Evolutionary conservation across 2,888 invertebrate genomes (phyloP).

Genomic region (Reticulitermes lucifugus): DNA sequence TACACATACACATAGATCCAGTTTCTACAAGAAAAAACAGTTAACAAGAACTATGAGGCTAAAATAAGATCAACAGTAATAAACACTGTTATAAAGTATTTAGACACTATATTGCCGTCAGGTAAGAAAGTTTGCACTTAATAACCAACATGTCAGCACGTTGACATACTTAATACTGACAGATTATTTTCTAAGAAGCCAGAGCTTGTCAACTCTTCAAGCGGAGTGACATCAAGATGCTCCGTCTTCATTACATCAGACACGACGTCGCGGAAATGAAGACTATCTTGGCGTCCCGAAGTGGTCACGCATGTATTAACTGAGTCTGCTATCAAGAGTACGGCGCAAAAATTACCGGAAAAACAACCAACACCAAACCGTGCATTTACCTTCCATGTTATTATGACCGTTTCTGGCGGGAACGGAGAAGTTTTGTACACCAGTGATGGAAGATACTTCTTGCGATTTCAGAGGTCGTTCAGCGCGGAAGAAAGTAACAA

Average conservation of each 20-base stretch:
- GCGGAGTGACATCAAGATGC: not conserved
- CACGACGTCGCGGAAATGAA: not conserved
- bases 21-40: too few species aligned
- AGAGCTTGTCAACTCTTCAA: not conserved
- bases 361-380: not conserved
- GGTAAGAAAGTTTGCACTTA: not conserved
- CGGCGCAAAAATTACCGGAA: not conserved
- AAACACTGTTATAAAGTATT: too few species aligned
- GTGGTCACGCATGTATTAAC: slow-evolving; percentile 1
- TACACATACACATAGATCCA: too few species aligned
- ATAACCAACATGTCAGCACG: slow-evolving; percentile 1
- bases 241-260: slow-evolving; percentile 13
- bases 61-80: too few species aligned
- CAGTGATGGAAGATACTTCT: too few species aligned
- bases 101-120: too few species aligned
- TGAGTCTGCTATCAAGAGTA: not conserved
- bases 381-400: not conserved
- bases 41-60: too few species aligned
- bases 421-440: too few species aligned
- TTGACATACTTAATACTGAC: not conserved
- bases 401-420: too few species aligned
- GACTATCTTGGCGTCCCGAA: not conserved
- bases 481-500: too few species aligned
- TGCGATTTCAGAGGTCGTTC: too few species aligned
- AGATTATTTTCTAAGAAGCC: slow-evolving; percentile 13